A percentile compares a stretch with the other conserved stretches of the same genome.
Evolutionary conservation across 1,140 invertebrate species (phyloP).

Genomic region (Drosophila seguyi): DNA sequence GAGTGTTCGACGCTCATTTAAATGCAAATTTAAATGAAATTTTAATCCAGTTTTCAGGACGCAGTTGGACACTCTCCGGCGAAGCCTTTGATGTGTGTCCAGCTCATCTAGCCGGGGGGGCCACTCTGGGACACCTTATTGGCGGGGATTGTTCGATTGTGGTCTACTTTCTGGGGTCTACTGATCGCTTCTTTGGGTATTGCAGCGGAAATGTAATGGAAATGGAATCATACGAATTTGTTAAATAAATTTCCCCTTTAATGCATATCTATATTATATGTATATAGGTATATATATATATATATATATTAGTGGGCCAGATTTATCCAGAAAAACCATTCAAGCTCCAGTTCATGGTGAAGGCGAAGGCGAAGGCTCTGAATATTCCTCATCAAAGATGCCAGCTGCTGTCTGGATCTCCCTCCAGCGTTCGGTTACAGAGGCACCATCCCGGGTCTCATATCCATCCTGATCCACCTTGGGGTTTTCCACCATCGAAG

Average conservation of each 20-base stretch:
- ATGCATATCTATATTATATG: too few relatives aligned
- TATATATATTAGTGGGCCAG: too few relatives aligned
- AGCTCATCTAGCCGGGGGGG: constrained; percentile 19
- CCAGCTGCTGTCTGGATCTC: constrained; percentile 1
- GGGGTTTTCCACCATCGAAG: not conserved
- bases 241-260: too few relatives aligned
- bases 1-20: constrained; percentile 78
- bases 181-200: not conserved
- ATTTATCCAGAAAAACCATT: not conserved
- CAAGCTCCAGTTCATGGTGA: too few relatives aligned
- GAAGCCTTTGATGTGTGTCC: constrained; percentile 67
- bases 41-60: constrained; percentile 83
- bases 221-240: not conserved
- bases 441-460: not conserved
- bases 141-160: constrained; percentile 23
- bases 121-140: constrained; percentile 10
- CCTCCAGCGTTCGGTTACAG: constrained; percentile 13
- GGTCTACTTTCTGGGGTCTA: not conserved
- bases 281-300: too few relatives aligned
- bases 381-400: constrained; percentile 1
- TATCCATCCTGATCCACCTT: not conserved
- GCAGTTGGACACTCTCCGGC: constrained; percentile 40
- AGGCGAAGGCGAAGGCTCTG: not conserved
- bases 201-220: not conserved
- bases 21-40: constrained; percentile 85